Conservation (phyloP, 2,888 invertebrate species). For the Cartodere bifasciata region DNA sequence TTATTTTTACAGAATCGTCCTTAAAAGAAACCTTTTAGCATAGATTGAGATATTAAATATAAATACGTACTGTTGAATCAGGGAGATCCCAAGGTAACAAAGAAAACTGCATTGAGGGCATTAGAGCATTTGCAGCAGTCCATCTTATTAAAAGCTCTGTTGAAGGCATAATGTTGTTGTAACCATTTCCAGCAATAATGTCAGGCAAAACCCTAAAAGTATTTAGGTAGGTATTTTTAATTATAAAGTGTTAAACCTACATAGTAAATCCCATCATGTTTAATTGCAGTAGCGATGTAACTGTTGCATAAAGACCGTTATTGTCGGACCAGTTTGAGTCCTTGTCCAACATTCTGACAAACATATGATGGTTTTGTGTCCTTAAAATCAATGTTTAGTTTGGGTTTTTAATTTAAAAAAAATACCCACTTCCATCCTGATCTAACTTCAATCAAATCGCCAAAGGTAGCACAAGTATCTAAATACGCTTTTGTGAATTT, state of each 20-base stretch:
- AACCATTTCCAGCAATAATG: constrained; percentile 52
- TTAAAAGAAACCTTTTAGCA: constrained; percentile 12
- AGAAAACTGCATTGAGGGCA: constrained; percentile 71
- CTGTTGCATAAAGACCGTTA: constrained; percentile 58
- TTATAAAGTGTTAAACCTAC: constrained; percentile 26
- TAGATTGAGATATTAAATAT: neutral
- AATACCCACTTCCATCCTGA: constrained; percentile 45
- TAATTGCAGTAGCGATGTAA: constrained; percentile 57
- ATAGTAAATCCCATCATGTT: constrained; percentile 36
- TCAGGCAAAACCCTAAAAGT: constrained; percentile 53
- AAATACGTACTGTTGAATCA: constrained; percentile 29
- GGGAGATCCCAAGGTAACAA: constrained; percentile 63
- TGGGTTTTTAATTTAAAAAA: neutral
- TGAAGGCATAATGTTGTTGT: constrained; percentile 31
- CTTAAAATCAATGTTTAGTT: constrained; percentile 25
- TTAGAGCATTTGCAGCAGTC: constrained; percentile 64
- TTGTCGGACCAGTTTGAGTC: constrained; percentile 55
- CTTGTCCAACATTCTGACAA: constrained; percentile 68
- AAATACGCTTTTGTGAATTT: constrained; percentile 44
- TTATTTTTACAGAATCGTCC: constrained; percentile 47
- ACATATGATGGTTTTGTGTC: constrained; percentile 57
- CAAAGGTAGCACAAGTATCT: constrained; percentile 43
- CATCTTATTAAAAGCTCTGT: constrained; percentile 63
- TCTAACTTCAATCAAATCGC: constrained; percentile 55
- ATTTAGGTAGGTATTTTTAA: constrained; percentile 22